Evolutionary conservation across 2,888 invertebrate genomes (phyloP), one percentile per base, ranked within the genome.

Genomic region (Acleris emargana): DNA sequence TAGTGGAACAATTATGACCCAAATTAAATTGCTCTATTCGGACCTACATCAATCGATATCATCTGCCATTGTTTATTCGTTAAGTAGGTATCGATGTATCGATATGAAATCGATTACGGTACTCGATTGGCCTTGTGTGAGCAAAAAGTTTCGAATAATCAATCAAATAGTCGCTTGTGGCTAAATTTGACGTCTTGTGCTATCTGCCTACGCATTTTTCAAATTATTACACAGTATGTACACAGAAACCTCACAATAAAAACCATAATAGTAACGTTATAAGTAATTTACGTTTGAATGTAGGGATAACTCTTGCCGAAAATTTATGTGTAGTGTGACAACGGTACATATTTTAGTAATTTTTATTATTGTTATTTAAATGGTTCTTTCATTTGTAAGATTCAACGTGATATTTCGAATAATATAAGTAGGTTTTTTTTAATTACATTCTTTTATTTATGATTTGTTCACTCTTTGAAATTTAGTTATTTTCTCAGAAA

Each of bases 21-120:
- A 51, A 61, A 57, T 66, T 57, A 57, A 47, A 61, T 66, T 42
- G 47, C 61, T 52, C 18, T 20, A 43, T 25, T 51, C 68, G 79
- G 82, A 82, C 84, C 84, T 73, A 81, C 73, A 81, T 84, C 78
- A 76, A 78, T 79, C 74, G 73, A 77, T 76, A 80, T 80, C 79
- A 83, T 81, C 78, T 72, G 64, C 68, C 71, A 82, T 83, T 84
- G 78, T 83, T 79, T 71, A 69, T 73, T 75, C 58, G 64, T 62
- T 69, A 72, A 77, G 71, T 69, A 72, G 77, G 71, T 69, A 72
- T 76, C 74, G 73, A 73, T 76, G 73, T 64, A 70, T 73, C 72
- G 72, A 73, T 75, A 58, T 70, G 69, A 75, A 71, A 74, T 77
- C 76, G 74, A 77, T 79, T 76, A 76, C 68, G 53, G 69, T 69